Base-by-base conservation (phyloP, 2,797 vertebrate species). In the Salarias fasciatus region DNA sequence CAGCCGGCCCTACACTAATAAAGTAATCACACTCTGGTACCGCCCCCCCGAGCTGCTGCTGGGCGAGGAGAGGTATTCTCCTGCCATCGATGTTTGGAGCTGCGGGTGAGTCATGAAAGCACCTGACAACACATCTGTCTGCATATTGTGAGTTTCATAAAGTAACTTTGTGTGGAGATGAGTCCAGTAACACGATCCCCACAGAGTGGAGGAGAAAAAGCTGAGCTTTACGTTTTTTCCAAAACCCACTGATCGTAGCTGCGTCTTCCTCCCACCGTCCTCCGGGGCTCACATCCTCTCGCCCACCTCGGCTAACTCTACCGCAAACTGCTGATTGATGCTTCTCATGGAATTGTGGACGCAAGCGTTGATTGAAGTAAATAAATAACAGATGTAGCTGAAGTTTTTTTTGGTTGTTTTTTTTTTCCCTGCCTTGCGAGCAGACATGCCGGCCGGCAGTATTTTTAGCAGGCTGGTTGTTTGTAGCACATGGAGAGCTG, bases 1-100 rank as follows among this genome's bases (percentile, higher is more conserved):
- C 88, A 99, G 98, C 91, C 97, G 98, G 24, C 98, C 98, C 0
- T 99, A 99, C 86, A 99, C 98, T 75, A 99, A 99, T 80, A 99
- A 99, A 94, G 98, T 99, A 72, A 99, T 99, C 88, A 99, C 98
- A n/a, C 88, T 99, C 66, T 99, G 98, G 98, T 99, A 99, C 89
- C 95, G 98, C 15, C 98, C 98, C 10, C 98, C 98, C 0, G 98
- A 99, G 43, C 62, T 92, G 3, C 83, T 91, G 72, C 76, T 91
- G 69, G 89, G 88, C 15, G 89, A 82, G 57, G 97, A 99, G 72
- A 93, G 96, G 42, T 99, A 99, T 69, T 95, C 96, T 15, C 97
- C 98, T 5, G 97, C 97, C 75, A 99, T 99, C 40, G 98, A 99
- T 13, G 98, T 99, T 11, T 99, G 98, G 98, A 99, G 98, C 84